Evolutionary conservation across 1,140 invertebrate genomes (phyloP).

Genomic region (Nephotettix cincticeps): DNA sequence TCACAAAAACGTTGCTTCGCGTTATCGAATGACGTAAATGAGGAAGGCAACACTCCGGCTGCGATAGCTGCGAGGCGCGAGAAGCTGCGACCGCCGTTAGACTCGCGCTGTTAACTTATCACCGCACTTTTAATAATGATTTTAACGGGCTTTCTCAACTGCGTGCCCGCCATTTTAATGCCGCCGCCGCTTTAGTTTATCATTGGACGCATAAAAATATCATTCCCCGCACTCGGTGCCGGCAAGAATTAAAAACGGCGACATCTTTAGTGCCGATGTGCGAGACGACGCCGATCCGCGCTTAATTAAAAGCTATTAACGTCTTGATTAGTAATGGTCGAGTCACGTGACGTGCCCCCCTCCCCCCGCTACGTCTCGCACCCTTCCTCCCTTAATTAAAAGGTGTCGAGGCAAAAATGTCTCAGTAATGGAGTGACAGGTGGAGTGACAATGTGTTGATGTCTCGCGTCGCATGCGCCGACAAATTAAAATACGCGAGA

Average conservation of each 20-base stretch:
- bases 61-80: too few relatives aligned
- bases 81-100: too few relatives aligned
- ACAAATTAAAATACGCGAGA: too few relatives aligned
- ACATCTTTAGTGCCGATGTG: constrained; percentile 34
- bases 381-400: background rate
- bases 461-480: background rate
- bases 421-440: constrained; percentile 11
- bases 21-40: too few relatives aligned
- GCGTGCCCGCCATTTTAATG: constrained; percentile 28
- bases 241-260: constrained; percentile 26
- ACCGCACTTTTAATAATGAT: constrained; percentile 13
- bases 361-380: background rate
- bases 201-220: constrained; percentile 27
- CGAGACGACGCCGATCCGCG: constrained; percentile 4
- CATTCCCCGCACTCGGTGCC: constrained; percentile 21
- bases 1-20: too few relatives aligned
- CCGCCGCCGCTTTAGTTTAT: constrained; percentile 17
- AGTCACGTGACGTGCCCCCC: constrained; percentile 15
- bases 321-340: constrained; percentile 38
- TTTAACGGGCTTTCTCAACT: constrained; percentile 12
- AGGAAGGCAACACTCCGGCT: too few relatives aligned
- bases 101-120: background rate
- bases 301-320: constrained; percentile 39
- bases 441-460: background rate
- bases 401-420: constrained; percentile 16